Base-by-base conservation (phyloP, 2,113 vertebrate species). In the Pedionomus torquatus region DNA sequence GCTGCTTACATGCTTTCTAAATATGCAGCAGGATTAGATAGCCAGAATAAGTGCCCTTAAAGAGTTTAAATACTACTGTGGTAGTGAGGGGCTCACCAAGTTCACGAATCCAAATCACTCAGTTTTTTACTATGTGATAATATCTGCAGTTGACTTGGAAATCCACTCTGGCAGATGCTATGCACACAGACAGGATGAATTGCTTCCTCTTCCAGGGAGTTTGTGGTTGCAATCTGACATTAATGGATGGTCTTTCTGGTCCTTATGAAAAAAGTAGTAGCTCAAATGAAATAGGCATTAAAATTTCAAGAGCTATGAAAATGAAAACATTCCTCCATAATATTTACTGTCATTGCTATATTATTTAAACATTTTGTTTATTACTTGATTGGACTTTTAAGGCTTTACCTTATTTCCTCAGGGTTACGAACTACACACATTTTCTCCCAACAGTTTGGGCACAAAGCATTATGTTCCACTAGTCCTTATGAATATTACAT, bases 241-340 rank as follows among this genome's bases (percentile, higher is more conserved):
- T 60, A 94, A 94, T 58, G 68, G 55, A 52, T 70, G 28, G 35
- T 80, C 75, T 88, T 96, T 64, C 70, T 88, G 63, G 44, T 69
- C 21, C 43, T 83, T 83, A 43, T 4, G 55, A 89, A 90, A 88
- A 91, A 93, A 89, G 76, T 46, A 19, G 2, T 49, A 61, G 60
- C 71, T 77, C 78, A 93, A 93, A 79, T 55, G 87, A 93, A 95
- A 69, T 26, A 76, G 54, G 49, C 63, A 90, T 88, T 85, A 94
- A 93, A 93, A 66, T 87, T 94, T 90, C 68, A 94, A 90, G 58
- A 61, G 35, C 61, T 81, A 83, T 52, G 69, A 84, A 95, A 92
- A 92, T 57, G 21, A 94, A 93, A 97, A 58, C 10, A 51, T 70
- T 91, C 58, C 10, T 80, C 71, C 60, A 43, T 65, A 90, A 90